Base-by-base conservation (phyloP, 2,113 vertebrate genomes). In the Ptilorrhoa leucosticta region DNA sequence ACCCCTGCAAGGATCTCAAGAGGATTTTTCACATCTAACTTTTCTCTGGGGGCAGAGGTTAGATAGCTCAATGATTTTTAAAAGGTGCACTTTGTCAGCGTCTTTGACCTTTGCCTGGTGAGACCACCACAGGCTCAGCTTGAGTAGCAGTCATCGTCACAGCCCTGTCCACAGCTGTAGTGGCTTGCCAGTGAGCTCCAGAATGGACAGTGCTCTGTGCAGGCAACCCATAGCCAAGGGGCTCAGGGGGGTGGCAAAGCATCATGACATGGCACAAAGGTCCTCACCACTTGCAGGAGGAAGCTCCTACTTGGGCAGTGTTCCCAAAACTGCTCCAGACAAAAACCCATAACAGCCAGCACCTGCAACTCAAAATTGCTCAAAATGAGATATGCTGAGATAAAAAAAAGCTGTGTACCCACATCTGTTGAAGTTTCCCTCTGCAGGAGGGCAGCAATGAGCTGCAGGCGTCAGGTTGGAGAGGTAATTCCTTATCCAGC, bases 111-210 rank as follows among this genome's bases (percentile, higher is more conserved):
- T 87, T 58, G 26, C 8, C 31, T 65, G 58, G 7, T 40, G 53
- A 60, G 48, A 83, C 12, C 33, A 60, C 42, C 56, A 31, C 0
- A 1, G 75, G 20, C 35, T 47, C 30, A 75, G 17, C 42, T 26
- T 44, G 37, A 61, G 11, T 78, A 75, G 30, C 9, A 10, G 31
- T 15, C 4, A 2, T 15, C 0, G 1, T 33, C 1, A 0, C 22
- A 54, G 75, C 26, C n/a, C 66, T 58, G 11, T 5, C 73, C 51
- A 16, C 66, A 72, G 61, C 66, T 66, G 15, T 3, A 18, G n/a
- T 1, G 4, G 15, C 58, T 63, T 1, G 0, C 35, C 37, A n/a
- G 35, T 0, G 5, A 70, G 75, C 17, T 70, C 57, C 23, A 40
- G 66, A 7, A 13, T 20, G 33, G 39, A 54, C 23, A 70, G 58